Conservation (phyloP, 2,888 invertebrate genomes). For the Drosophila kambysellisi region DNA sequence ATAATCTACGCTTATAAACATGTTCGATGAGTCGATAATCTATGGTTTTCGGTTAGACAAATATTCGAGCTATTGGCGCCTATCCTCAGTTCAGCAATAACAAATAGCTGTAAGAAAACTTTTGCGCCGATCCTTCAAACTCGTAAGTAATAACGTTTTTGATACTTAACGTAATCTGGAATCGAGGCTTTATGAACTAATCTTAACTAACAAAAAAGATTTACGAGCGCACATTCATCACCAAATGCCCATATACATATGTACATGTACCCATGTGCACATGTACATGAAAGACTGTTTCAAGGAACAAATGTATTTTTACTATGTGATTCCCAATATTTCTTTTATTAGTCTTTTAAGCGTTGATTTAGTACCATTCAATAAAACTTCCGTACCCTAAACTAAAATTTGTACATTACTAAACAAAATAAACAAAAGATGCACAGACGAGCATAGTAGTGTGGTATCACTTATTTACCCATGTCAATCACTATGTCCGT, state of each 20-base stretch:
- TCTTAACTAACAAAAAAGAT: not conserved
- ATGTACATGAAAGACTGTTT: not conserved
- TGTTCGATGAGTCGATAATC: not conserved
- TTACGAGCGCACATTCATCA: not conserved
- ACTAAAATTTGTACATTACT: not conserved
- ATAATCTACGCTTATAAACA: not conserved
- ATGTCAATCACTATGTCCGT: conserved; percentile 51
- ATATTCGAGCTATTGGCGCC: not conserved
- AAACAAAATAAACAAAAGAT: conserved; percentile 1
- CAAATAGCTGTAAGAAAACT: too few species aligned
- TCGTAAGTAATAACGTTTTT: not conserved
- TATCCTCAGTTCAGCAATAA: too few species aligned
- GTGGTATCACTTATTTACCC: conserved; percentile 53
- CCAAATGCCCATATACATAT: not conserved
- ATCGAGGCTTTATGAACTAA: not conserved
- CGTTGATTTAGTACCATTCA: conserved; percentile 9
- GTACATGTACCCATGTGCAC: too few species aligned
- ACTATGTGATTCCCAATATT: not conserved
- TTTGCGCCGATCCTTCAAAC: too few species aligned
- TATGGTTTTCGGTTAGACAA: not conserved
- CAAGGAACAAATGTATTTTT: not conserved
- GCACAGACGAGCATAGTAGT: conserved; percentile 8
- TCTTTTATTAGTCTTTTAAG: conserved; percentile 9
- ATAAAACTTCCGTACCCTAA: not conserved
- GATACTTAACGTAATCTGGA: not conserved